Evolutionary conservation across 2,797 vertebrate species (phyloP).

Genomic region (Alcedo atthis): DNA sequence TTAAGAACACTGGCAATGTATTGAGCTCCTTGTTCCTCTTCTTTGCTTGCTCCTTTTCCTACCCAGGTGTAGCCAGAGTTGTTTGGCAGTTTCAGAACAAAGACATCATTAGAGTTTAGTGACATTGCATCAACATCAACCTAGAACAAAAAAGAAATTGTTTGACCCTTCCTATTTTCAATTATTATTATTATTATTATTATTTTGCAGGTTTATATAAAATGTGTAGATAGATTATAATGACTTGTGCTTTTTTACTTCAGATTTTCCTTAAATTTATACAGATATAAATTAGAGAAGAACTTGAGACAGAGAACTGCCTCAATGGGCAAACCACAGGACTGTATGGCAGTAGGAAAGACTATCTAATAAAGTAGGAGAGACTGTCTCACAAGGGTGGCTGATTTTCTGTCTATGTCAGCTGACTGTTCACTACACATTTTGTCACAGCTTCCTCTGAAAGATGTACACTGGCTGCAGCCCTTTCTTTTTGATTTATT

Average conservation of each 20-base stretch:
- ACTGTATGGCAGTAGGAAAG: background rate
- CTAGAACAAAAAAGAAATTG: constrained; percentile 64
- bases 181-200: background rate
- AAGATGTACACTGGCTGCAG: background rate
- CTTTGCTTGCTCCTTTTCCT: constrained; percentile 87
- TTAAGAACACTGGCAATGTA: constrained; percentile 81
- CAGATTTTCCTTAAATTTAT: background rate
- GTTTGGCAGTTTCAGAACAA: constrained; percentile 84
- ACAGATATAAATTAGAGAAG: background rate
- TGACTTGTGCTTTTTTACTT: background rate
- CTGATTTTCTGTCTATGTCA: background rate
- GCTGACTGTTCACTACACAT: background rate
- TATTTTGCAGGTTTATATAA: background rate
- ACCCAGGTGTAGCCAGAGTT: constrained; percentile 84
- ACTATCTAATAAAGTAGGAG: background rate
- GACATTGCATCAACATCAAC: constrained; percentile 82
- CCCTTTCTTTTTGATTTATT: background rate
- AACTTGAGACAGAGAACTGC: background rate
- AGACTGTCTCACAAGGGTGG: background rate
- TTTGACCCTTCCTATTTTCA: background rate
- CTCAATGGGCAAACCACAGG: background rate
- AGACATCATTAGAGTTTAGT: constrained; percentile 90
- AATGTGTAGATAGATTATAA: background rate
- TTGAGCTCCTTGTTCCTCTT: constrained; percentile 84
- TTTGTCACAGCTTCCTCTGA: background rate